Evolutionary conservation across 2,113 vertebrate species (phyloP).

Genomic region (Indicator indicator): DNA sequence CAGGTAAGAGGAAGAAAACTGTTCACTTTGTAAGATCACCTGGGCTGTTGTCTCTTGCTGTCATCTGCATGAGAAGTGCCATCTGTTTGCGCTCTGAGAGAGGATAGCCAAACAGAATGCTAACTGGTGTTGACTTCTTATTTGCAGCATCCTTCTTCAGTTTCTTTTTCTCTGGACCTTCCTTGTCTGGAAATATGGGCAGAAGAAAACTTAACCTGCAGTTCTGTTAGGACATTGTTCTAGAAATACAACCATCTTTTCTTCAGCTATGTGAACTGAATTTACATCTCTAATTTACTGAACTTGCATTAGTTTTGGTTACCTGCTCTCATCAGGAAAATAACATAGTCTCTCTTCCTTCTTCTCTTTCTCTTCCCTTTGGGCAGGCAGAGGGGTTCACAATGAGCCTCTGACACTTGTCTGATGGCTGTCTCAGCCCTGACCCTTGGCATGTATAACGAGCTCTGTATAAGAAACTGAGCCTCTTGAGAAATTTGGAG

Average conservation of each 20-base stretch:
- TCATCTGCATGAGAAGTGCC: constrained; percentile 99
- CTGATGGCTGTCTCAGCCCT: too few relatives aligned
- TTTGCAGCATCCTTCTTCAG: constrained; percentile 91
- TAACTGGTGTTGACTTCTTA: constrained; percentile 92
- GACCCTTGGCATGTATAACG: not conserved
- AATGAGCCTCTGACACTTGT: too few relatives aligned
- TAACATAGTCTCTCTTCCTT: not conserved
- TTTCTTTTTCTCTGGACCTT: constrained; percentile 97
- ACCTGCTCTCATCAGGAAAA: not conserved
- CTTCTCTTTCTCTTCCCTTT: too few relatives aligned
- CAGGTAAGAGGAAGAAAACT: not conserved
- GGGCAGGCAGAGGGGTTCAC: too few relatives aligned
- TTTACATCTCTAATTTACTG: not conserved
- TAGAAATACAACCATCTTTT: not conserved
- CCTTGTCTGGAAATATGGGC: constrained; percentile 89
- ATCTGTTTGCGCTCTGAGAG: constrained; percentile 98
- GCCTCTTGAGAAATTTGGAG: not conserved
- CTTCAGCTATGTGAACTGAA: not conserved
- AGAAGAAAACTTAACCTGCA: constrained; percentile 17
- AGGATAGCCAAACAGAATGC: constrained; percentile 97
- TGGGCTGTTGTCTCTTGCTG: constrained; percentile 98
- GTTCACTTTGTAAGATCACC: constrained; percentile 74
- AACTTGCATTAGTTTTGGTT: not conserved
- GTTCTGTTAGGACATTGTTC: not conserved
- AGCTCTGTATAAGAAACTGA: not conserved